Base-by-base conservation (phyloP, 2,888 invertebrate species). In the Alloplasta piceator region DNA sequence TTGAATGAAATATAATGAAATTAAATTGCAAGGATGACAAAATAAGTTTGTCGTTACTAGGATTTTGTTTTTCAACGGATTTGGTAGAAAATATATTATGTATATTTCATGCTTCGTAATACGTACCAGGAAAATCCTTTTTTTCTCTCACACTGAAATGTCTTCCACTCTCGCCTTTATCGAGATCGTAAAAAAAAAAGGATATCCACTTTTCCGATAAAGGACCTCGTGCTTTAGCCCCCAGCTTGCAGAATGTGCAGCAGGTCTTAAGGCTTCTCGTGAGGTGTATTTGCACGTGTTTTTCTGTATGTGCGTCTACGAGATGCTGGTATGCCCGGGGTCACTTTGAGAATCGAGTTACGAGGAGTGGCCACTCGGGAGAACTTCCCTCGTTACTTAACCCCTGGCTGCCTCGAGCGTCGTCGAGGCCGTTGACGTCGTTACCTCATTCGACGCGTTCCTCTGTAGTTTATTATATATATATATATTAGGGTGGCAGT, bases 301-400 rank as follows among this genome's bases (percentile, higher is more conserved):
- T 76, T 14, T 36, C 14, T 39, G 58, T 71, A 26, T 26, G 70
- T 61, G 48, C 72, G 52, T 58, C 48, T 61, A 61, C 50, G 50
- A 6, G 60, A 16, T 26, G 14, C 16, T 46, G 48, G 43, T 68
- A 72, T 38, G 71, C 66, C 75, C 60, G 78, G 67, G 82, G 82
- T 81, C 82, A 81, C 74, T 77, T 64, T 48, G 80, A 78, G 71
- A 83, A 83, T 83, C 80, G 77, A 83, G 83, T 83, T 83, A 83
- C 78, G 73, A 75, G 71, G 75, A 83, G 82, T 83, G 82, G 78
- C 77, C 83, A 77, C 83, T 83, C 75, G 74, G 82, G 82, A 78
- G 74, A 83, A 79, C 82, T 82, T 80, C 67, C 80, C 80, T 78
- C 83, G 83, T 82, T 80, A 83, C 82, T 78, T 80, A 82, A 76